Percentiles rank a stretch among this genome's conserved stretches.
These are phyloP conservation scores for Gorsachius magnificus DNA, from an alignment of 2,797 vertebrate genomes.

Conservation along the genomic window DNA sequence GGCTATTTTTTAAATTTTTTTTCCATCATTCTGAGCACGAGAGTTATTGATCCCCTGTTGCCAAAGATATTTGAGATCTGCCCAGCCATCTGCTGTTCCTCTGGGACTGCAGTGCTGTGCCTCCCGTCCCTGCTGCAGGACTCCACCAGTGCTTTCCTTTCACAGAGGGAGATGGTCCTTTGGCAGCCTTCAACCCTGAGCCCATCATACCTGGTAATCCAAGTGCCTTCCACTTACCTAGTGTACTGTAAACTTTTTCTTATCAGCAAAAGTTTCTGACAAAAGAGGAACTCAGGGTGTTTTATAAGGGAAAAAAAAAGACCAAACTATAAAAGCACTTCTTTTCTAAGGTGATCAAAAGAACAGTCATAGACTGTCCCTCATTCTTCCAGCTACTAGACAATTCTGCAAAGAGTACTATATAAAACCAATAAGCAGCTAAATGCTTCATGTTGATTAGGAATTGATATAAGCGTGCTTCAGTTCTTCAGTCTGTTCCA, in stretches of 20 bases:
- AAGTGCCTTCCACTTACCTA: not conserved
- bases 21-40: not conserved
- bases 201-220: not conserved
- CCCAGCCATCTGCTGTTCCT: not conserved
- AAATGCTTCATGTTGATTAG: not conserved
- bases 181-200: not conserved
- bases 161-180: not conserved
- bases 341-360: not conserved
- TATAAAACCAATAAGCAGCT: not conserved
- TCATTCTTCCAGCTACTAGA: not conserved
- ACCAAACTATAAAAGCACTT: not conserved
- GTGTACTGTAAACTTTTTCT: not conserved
- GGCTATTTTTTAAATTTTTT: not conserved
- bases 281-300: not conserved
- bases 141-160: not conserved
- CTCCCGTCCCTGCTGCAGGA: accelerated
- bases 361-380: not conserved
- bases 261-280: not conserved
- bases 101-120: not conserved
- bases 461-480: not conserved
- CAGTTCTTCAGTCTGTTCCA: not conserved
- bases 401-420: not conserved
- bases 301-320: not conserved
- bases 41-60: not conserved
- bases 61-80: not conserved